A percentile compares a stretch with the other conserved stretches of the same genome.
phyloP scores from a whole-genome alignment of 2,113 vertebrate species.

The Emydura subglobosa region DNA sequence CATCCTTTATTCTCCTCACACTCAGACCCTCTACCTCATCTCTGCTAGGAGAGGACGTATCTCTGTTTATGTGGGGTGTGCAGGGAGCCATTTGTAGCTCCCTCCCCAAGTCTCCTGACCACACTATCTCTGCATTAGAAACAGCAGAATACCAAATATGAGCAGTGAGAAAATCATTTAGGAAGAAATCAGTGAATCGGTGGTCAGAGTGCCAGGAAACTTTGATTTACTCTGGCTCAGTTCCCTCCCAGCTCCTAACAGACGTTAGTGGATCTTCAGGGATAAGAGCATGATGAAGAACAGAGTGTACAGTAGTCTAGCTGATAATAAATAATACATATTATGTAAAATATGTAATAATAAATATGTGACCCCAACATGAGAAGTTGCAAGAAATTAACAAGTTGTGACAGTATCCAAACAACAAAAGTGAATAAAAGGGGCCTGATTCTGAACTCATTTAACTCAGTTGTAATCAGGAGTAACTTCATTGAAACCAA shows the following conservation, averaged over 20 bases:
- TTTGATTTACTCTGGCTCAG: too few relatives aligned
- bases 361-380: neutral
- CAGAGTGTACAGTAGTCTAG: neutral
- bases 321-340: neutral
- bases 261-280: too few relatives aligned
- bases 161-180: too few relatives aligned
- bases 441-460: too few relatives aligned
- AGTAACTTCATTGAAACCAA: too few relatives aligned
- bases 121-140: rapidly evolving
- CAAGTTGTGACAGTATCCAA: neutral
- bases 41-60: neutral
- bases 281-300: too few relatives aligned
- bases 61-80: neutral
- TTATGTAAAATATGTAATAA: too few relatives aligned
- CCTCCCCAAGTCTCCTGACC: neutral
- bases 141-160: rapidly evolving
- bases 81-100: neutral
- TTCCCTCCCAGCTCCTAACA: too few relatives aligned
- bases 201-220: too few relatives aligned
- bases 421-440: too few relatives aligned
- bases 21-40: neutral
- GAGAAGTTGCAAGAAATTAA: neutral
- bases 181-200: too few relatives aligned
- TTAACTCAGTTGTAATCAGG: too few relatives aligned
- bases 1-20: neutral